These are phyloP conservation scores for Rhabdomys dilectus DNA, from an alignment of 2,113 vertebrate species.

Conservation along the genomic window DNA sequence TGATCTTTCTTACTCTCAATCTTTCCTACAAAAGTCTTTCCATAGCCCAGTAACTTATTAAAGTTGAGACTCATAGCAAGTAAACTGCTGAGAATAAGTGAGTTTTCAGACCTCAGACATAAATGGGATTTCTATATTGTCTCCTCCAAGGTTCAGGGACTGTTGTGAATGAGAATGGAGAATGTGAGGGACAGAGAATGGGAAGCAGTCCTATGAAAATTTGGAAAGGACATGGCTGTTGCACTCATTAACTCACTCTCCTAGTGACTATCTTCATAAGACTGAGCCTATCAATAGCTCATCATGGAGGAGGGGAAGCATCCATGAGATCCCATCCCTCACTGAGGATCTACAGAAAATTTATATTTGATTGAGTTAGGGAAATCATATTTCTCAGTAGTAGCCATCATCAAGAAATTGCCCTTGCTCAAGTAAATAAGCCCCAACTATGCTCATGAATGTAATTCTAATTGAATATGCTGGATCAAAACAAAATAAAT, in stretches of 20 bases:
- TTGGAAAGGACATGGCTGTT: not conserved
- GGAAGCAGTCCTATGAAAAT: not conserved
- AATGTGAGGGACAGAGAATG: too few species aligned
- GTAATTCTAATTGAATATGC: not conserved
- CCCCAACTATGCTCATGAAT: accelerated
- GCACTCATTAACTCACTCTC: not conserved
- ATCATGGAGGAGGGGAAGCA: not conserved
- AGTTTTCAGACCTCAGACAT: not conserved
- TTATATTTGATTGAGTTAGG: not conserved
- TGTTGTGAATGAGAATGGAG: not conserved
- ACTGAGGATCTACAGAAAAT: not conserved
- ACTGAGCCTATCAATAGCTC: not conserved
- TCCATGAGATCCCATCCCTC: not conserved
- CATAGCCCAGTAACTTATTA: not conserved
- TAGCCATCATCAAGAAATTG: not conserved
- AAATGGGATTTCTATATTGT: not conserved
- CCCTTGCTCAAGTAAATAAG: not conserved
- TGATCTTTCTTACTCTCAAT: not conserved
- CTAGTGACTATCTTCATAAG: not conserved
- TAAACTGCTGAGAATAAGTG: not conserved
- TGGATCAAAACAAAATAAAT: not conserved
- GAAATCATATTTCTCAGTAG: not conserved
- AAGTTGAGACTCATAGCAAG: not conserved
- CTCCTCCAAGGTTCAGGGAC: too few species aligned
- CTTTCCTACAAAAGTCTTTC: not conserved